Evolutionary conservation across 2,113 vertebrate genomes (phyloP).

Genomic region (Chaetura pelagica): DNA sequence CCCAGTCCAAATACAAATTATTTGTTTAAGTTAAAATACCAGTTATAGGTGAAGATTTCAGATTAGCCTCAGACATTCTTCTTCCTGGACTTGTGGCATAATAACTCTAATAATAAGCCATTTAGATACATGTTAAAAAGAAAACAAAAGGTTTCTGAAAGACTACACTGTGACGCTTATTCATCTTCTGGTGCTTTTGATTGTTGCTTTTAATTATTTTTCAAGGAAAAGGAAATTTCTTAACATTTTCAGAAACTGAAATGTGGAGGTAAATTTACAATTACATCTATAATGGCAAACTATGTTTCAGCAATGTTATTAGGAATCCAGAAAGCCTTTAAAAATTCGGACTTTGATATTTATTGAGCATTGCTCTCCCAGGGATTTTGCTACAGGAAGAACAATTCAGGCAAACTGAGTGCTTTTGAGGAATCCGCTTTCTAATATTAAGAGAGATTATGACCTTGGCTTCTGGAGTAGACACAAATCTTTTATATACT

Average conservation of each 20-base stretch:
- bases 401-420: background rate
- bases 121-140: background rate
- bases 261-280: background rate
- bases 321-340: background rate
- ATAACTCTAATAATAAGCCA: background rate
- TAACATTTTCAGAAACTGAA: background rate
- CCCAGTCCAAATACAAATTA: background rate
- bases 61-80: background rate
- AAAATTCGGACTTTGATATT: background rate
- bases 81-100: background rate
- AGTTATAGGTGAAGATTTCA: background rate
- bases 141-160: background rate
- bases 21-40: background rate
- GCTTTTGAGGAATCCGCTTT: background rate
- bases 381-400: background rate
- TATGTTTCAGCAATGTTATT: background rate
- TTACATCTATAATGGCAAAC: background rate
- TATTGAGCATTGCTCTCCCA: background rate
- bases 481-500: background rate
- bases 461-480: background rate
- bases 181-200: background rate
- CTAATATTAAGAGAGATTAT: background rate
- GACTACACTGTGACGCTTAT: accelerated
- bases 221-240: background rate
- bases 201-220: background rate